Base-by-base conservation (phyloP, 2,888 invertebrate genomes). In the Spodoptera littoralis region DNA sequence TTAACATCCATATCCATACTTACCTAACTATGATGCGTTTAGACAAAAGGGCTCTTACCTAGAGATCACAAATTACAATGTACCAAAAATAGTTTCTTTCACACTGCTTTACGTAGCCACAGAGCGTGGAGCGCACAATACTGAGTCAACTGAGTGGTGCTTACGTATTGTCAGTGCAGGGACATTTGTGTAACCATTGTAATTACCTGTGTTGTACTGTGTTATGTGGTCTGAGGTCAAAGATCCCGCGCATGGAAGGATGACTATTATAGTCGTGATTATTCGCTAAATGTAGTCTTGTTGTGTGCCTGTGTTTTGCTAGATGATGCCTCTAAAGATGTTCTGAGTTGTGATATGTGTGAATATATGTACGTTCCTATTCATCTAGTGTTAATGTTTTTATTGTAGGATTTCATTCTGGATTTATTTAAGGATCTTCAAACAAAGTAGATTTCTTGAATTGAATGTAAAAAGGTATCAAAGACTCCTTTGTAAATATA, bases 11-110 rank as follows among this genome's bases (percentile, higher is more conserved):
- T 27, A 27, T 2, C 27, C 4, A 27, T 2, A 27, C 4, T 44
- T n/a, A n/a, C 22, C n/a, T 72, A 36, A 11, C 12, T 36, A 22
- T 27, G 13, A 49, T 24, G 30, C 22, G 22, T 66, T 22, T 13
- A 48, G 22, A 63, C 50, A 44, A 36, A 49, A 53, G 66, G 48
- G 42, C 54, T n/a, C 9, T 43, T 30, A 42, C 9, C 45, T 9
- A 13, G 49, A 22, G 11, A 30, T 62, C 48, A 70, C 75, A 70
- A 54, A 42, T 62, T 51, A 70, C 75, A 70, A 54, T n/a, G 60
- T 36, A 52, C 67, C 53, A 70, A 60, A 68, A 55, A 52, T 41
- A n/a, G 12, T 6, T 45, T 67, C 72, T 69, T 47, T 56, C 58
- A 57, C 51, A 57, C 50, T 51, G 36, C 56, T 55, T 27, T 30